These are phyloP conservation scores for Tragelaphus imberbis DNA, from an alignment of 2,113 vertebrate species.

Conservation along the genomic window DNA sequence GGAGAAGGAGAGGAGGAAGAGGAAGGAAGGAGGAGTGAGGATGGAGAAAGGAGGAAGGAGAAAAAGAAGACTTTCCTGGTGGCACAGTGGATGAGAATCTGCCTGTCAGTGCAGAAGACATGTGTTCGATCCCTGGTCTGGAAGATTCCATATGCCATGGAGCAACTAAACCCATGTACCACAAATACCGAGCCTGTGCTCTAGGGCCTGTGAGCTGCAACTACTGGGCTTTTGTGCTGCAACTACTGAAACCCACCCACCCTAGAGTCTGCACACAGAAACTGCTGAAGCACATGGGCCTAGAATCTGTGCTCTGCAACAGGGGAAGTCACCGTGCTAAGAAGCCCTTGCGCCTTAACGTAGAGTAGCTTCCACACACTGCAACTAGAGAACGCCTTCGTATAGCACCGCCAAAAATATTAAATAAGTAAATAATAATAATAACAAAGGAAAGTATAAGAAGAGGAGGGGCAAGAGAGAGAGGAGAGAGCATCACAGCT, in stretches of 20 bases:
- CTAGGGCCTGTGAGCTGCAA: background rate
- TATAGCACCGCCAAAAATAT: background rate
- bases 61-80: background rate
- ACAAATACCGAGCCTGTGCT: background rate
- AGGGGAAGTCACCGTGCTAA: background rate
- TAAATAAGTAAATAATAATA: background rate
- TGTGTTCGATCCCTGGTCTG: background rate
- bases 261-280: accelerated
- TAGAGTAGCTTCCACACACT: background rate
- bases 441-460: background rate
- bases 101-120: background rate
- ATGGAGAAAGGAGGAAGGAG: too few relatives aligned
- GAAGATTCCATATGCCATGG: background rate
- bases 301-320: background rate
- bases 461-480: background rate
- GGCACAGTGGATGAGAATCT: background rate
- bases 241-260: background rate
- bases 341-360: background rate
- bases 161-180: background rate
- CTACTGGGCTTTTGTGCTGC: background rate
- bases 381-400: background rate
- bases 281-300: background rate
- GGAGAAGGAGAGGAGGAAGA: background rate
- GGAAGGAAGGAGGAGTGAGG: background rate
- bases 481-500: background rate